Evolutionary conservation across 2,888 invertebrate species (phyloP), one percentile per base, ranked within the genome.

Genomic region (Anthophora plumipes): DNA sequence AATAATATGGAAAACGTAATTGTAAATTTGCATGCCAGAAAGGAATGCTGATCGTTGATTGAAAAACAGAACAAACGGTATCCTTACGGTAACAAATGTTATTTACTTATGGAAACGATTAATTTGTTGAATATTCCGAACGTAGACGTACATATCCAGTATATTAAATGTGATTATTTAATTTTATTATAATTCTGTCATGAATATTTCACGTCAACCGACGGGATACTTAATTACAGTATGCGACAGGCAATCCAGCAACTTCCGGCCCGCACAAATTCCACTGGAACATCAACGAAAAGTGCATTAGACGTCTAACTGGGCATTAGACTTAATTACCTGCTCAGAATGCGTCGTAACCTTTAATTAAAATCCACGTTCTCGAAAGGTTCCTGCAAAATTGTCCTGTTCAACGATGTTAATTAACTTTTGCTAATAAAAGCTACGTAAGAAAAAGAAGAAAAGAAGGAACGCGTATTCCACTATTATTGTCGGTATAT

Each of bases 251-350:
- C 3, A 8, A 22, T 50, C 37, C 9, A 3, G 7, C 0, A 7
- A 50, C 1, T 64, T 64, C 8, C 7, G 4, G 11, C 4, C 2
- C 3, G 1, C 12, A n/a, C 6, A 37, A 50, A 20, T 50, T 50
- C 9, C 20, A 48, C 0, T 7, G 4, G 31, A 63, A n/a, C 20
- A 17, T 11, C 14, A 6, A 31, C 31, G 11, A 12, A 31, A 43
- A 4, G 22, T n/a, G 22, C 14, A n/a, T n/a, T 54, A 60, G 41
- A 54, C 9, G 12, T 54, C 22, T 0, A 25, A n/a, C 41, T 43
- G 31, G 11, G 46, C 46, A 4, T 60, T 60, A 14, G 8, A 57
- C 39, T 37, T 73, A 68, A 68, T 73, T 68, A 31, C 20, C 8
- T 6, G 7, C 14, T 9, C 7, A 9, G 14, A 8, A 12, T 52